These are phyloP conservation scores for Hemiscyllium ocellatum DNA, from an alignment of 2,113 vertebrate species.

Conservation along the genomic window DNA sequence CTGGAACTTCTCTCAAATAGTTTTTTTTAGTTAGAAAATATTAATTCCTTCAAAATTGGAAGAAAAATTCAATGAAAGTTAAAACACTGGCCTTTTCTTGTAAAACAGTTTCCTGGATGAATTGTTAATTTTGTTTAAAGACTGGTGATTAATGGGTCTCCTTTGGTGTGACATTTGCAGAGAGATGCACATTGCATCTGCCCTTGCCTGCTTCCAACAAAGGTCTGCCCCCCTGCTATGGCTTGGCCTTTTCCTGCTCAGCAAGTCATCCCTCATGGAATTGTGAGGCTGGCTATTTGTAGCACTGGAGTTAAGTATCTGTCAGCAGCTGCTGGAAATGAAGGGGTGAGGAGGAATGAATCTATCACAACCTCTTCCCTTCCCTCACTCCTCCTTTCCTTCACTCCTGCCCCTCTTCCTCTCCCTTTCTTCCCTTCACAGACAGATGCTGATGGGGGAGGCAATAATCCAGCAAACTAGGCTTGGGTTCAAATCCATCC, in stretches of 20 bases:
- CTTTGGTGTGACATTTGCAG: conserved; percentile 27
- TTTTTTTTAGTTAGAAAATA: conserved; percentile 2
- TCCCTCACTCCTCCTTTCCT: background rate
- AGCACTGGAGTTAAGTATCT: background rate
- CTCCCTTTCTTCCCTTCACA: background rate
- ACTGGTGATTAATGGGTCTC: conserved; percentile 29
- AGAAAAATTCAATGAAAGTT: background rate
- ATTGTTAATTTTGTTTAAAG: conserved; percentile 20
- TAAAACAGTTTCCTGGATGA: background rate
- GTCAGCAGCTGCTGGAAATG: background rate
- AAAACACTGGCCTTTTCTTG: background rate
- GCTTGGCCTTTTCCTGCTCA: conserved; percentile 8
- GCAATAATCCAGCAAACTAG: too few relatives aligned
- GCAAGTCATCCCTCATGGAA: background rate
- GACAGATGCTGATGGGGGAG: background rate
- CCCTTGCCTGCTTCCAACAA: background rate
- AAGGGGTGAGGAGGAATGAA: background rate
- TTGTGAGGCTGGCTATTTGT: conserved; percentile 1
- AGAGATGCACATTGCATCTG: conserved; percentile 15
- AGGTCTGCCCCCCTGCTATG: background rate
- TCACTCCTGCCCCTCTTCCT: background rate
- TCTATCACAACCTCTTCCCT: background rate
- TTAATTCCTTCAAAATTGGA: background rate
- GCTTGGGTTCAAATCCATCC: too few relatives aligned
- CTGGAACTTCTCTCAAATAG: background rate